Percentiles rank a stretch among this genome's conserved stretches.
Evolutionary conservation across 1,140 invertebrate genomes (phyloP).

Genomic region (Apolygus lucorum): DNA sequence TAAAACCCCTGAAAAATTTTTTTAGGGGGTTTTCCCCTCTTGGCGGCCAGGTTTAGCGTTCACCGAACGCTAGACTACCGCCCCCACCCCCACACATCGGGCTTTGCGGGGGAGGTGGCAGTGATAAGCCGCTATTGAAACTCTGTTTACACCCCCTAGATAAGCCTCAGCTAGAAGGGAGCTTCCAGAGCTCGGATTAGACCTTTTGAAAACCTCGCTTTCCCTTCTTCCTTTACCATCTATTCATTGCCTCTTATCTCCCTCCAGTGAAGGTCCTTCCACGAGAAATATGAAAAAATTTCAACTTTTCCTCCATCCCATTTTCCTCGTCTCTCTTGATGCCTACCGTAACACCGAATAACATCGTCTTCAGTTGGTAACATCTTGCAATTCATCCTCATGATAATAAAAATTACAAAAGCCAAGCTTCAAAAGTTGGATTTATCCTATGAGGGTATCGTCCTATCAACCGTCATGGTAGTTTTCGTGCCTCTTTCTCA

Average conservation of each 20-base stretch:
- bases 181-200: neutral
- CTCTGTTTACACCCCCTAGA: neutral
- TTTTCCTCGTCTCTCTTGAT: no score
- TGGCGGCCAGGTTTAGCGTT: neutral
- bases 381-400: no score
- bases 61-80: neutral
- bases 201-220: neutral
- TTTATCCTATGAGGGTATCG: no score
- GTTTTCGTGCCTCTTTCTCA: no score
- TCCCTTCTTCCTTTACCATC: neutral
- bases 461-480: no score
- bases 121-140: slow-evolving; percentile 1
- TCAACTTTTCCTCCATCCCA: neutral
- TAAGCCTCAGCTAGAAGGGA: neutral
- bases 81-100: neutral
- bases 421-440: no score
- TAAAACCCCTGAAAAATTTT: neutral
- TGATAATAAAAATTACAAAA: no score
- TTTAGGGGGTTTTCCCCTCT: neutral
- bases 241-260: neutral
- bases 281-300: neutral
- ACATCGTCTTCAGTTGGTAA: no score
- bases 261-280: neutral
- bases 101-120: neutral
- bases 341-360: no score